Evolutionary conservation across 1,140 invertebrate genomes (phyloP), one percentile per base, ranked within the genome.

Genomic region (Carcinoscorpius rotundicauda): DNA sequence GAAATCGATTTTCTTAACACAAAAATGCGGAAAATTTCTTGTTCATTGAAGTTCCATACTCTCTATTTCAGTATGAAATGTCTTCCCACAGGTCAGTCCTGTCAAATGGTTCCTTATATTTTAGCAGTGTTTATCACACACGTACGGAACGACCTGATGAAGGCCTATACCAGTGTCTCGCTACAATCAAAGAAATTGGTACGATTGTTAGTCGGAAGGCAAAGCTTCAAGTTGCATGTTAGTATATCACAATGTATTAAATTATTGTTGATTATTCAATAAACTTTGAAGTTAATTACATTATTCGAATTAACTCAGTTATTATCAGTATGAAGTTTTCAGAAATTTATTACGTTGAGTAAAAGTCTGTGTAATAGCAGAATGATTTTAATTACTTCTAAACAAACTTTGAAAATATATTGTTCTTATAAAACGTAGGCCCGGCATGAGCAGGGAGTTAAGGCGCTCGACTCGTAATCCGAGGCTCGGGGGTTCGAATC

Each of bases 161-260:
- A 55, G 80, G 79, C 68, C 58, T 64, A 59, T 93, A 92, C 78
- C 87, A 89, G 72, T 93, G 90, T 75, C 77, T 86, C 58, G 85
- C 87, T 48, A 82, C 81, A n/a, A 78, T 87, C 61, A 82, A 84
- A 51, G 82, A 82, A 64, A 78, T 89, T 60, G 89, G 89, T 51
- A 84, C 85, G 4, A 87, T 92, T 66, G 83, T 91, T 49, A 91
- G 88, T 69, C 79, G 85, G 64, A 81, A 81, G 11, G 89, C 89
- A 8, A 81, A 82, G 64, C 81, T 93, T 64, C 84, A 82, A 71
- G 79, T 90, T 73, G 86, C 87, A 57, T 83, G 88, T 89, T 79
- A 82, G 85, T 85, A 29, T 29, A 29, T 29, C 29, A 29, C 29
- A 29, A 2, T 29, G 29, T 29, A 29, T 29, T n/a, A n/a, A n/a